A percentile compares a stretch with the other conserved stretches of the same genome.
Conservation (phyloP, 2,797 vertebrate genomes). For the Aldrovandia affinis region DNA sequence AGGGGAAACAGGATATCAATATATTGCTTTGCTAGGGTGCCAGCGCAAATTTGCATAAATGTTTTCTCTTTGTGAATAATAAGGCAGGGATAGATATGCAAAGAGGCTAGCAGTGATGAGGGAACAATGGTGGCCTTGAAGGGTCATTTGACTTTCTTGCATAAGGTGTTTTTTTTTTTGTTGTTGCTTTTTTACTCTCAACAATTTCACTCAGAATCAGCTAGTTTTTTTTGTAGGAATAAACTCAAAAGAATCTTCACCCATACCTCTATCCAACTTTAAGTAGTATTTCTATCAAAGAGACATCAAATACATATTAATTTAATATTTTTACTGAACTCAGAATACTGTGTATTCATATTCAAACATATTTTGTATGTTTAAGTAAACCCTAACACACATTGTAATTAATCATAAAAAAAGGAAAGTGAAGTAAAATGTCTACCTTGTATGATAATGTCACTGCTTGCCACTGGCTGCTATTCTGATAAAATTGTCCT, state of each 20-base stretch:
- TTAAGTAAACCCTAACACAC: not conserved
- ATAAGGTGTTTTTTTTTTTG: slow-evolving; percentile 53
- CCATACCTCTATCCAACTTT: not conserved
- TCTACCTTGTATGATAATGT: not conserved
- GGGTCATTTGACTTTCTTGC: slow-evolving; percentile 65
- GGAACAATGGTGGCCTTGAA: slow-evolving; percentile 75
- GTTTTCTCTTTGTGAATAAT: slow-evolving; percentile 62
- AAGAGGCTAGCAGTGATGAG: slow-evolving; percentile 74
- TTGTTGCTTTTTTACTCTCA: slow-evolving; percentile 23
- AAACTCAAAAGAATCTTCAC: not conserved
- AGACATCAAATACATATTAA: not conserved
- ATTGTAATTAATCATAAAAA: not conserved
- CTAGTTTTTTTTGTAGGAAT: not conserved
- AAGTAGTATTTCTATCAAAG: not conserved
- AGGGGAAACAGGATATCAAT: slow-evolving; percentile 72
- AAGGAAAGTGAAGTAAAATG: not conserved
- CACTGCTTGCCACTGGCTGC: not conserved
- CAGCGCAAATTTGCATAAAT: slow-evolving; percentile 76
- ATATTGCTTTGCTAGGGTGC: slow-evolving; percentile 67
- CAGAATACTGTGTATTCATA: not conserved
- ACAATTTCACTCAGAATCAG: slow-evolving; percentile 17
- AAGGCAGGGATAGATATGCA: slow-evolving; percentile 70
- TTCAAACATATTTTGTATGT: not conserved
- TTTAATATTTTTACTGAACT: not conserved
- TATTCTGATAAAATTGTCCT: not conserved